Conservation (phyloP, 2,113 vertebrate species). For the Caloenas nicobarica region DNA sequence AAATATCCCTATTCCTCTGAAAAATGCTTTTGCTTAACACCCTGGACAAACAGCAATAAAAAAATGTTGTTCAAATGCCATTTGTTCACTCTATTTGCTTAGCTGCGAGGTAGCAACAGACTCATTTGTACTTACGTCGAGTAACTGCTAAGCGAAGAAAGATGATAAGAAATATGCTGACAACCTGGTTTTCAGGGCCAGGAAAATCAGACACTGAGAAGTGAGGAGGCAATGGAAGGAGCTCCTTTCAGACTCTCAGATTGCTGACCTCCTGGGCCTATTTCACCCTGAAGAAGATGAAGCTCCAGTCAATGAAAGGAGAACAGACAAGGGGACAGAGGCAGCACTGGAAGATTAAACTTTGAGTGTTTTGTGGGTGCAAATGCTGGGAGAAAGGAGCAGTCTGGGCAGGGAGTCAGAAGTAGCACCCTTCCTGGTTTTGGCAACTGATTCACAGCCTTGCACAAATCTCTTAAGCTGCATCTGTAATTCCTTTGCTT, state of each 20-base stretch:
- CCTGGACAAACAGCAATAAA: neutral
- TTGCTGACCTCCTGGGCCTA: neutral
- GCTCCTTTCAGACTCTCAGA: neutral
- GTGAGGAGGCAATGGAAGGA: neutral
- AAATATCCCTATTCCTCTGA: neutral
- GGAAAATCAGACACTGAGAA: neutral
- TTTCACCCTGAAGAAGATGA: neutral
- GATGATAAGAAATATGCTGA: neutral
- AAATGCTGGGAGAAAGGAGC: neutral
- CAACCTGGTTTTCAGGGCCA: neutral
- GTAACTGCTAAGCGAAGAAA: neutral
- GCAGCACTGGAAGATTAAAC: neutral
- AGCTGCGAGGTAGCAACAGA: neutral
- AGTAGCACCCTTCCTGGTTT: neutral
- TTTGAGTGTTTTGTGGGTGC: neutral
- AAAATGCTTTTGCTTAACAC: neutral
- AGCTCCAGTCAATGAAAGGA: neutral
- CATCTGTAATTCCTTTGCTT: neutral
- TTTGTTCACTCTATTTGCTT: neutral
- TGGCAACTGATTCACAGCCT: neutral
- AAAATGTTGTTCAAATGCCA: neutral
- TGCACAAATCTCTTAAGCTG: neutral
- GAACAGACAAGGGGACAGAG: neutral
- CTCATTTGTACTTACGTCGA: neutral
- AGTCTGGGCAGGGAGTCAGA: rapidly evolving